Evolutionary conservation across 1,140 invertebrate species (phyloP).

Genomic region (Dinoponera quadriceps): DNA sequence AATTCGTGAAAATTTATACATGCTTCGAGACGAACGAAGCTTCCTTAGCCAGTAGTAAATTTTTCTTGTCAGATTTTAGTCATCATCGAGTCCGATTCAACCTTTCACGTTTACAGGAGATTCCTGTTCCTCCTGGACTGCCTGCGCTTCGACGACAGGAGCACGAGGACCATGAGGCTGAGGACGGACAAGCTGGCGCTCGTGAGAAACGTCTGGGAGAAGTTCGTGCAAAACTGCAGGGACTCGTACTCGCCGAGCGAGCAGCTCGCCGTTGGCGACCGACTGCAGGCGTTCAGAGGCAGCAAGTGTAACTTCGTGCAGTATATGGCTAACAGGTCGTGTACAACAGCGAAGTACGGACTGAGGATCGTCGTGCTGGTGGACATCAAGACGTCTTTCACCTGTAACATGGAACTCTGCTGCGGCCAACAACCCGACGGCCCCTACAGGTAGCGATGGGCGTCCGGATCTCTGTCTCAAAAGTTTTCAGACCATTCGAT

Average conservation of each 20-base stretch:
- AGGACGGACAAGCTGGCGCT: conserved; percentile 77
- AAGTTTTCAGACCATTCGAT: too few species aligned
- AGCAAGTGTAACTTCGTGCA: background rate
- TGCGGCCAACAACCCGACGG: conserved; percentile 11
- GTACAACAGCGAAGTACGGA: background rate
- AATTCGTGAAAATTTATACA: too few species aligned
- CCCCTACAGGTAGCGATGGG: background rate
- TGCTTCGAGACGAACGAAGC: too few species aligned
- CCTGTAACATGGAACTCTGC: conserved; percentile 36
- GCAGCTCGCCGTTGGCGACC: background rate
- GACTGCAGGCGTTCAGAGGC: background rate
- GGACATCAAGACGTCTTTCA: conserved; percentile 11
- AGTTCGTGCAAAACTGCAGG: conserved; percentile 59
- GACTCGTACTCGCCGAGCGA: background rate
- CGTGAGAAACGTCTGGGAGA: conserved; percentile 79
- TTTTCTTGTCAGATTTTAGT: too few species aligned
- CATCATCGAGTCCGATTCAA: background rate
- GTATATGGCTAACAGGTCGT: conserved; percentile 11
- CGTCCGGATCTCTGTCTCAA: too few species aligned
- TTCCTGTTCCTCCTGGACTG: conserved; percentile 80
- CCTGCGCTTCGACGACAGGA: conserved; percentile 78
- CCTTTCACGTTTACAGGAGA: conserved; percentile 35
- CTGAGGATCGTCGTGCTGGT: conserved; percentile 1
- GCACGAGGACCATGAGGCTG: conserved; percentile 48
- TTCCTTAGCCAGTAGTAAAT: too few species aligned